These are phyloP conservation scores for Apus apus DNA, from an alignment of 2,113 vertebrate species.

Conservation along the genomic window DNA sequence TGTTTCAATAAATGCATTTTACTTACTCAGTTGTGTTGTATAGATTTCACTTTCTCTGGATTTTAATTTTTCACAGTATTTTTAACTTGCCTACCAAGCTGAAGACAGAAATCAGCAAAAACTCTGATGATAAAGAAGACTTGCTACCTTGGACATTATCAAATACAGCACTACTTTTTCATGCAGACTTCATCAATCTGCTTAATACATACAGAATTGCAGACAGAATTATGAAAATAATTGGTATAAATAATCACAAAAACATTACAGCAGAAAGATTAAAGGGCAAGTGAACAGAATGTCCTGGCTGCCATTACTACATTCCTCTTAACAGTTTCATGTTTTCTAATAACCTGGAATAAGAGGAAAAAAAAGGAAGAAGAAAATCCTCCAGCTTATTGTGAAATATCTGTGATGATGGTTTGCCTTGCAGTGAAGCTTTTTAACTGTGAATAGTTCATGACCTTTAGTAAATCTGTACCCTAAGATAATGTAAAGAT, in stretches of 20 bases:
- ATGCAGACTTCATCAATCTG: neutral
- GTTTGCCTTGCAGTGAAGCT: neutral
- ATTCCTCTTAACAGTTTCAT: neutral
- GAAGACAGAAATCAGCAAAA: neutral
- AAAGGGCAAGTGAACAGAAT: conserved; percentile 11
- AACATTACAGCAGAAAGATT: neutral
- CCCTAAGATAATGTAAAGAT: neutral
- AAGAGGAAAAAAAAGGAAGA: neutral
- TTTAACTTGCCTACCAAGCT: neutral
- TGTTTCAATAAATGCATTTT: neutral
- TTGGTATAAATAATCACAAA: conserved; percentile 5
- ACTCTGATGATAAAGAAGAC: neutral
- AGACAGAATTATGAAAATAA: conserved; percentile 2
- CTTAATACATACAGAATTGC: neutral
- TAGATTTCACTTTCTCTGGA: neutral
- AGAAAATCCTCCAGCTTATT: conserved; percentile 1
- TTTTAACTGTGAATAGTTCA: neutral
- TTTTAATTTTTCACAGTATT: neutral
- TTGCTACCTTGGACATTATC: neutral
- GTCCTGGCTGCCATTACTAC: neutral
- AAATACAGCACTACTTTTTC: neutral
- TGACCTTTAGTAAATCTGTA: conserved; percentile 4
- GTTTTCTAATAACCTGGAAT: conserved; percentile 14
- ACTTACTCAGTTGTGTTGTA: neutral
- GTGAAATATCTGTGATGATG: conserved; percentile 10